Evolutionary conservation across 1,140 invertebrate species (phyloP), one percentile per base, ranked within the genome.

Genomic region (silkworm (Bombyx mori)): DNA sequence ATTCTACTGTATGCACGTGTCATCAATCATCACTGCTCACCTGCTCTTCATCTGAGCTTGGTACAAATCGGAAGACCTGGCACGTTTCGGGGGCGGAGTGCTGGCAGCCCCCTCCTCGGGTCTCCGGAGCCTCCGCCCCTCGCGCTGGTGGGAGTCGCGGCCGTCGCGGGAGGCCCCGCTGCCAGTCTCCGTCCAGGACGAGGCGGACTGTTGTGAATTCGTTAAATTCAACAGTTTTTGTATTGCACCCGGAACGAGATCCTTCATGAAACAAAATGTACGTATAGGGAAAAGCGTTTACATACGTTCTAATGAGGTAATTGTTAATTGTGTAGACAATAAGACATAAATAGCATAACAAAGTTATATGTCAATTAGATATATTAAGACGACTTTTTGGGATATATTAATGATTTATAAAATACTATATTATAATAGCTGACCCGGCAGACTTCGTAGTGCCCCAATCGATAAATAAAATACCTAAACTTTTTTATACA

Each of bases 1-100:
- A 35, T 35, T 5, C 26, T 35, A 35, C 26, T 35, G 26, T 35
- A 5, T 35, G 4, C 26, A 35, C 26, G 26, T 35, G 26, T 3
- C 44, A 51, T 51, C 47, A 18, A 57, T 57, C 48, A 18, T 57
- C 56, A 35, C 53, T 54, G 52, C 43, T 59, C 61, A 88, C 88
- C 88, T 89, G 74, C 81, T 80, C 58, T 88, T 88, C 72, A 89
- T 72, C 64, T 91, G 90, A 52, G 90, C 90, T 44, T 90, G 89
- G 66, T 90, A 90, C 48, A 91, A 75, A 65, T 92, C 91, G 3
- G 90, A 90, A 54, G 90, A 90, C 60, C 91, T 86, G 54, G 91
- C 91, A 52, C 90, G 79, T 82, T 91, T 93, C 60, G 88, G 90
- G 58, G 89, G 92, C 55, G 90, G 91, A 57, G 89, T 91, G 69